Conservation (phyloP, 2,888 invertebrate species). For the Caenorhabditis afra region DNA sequence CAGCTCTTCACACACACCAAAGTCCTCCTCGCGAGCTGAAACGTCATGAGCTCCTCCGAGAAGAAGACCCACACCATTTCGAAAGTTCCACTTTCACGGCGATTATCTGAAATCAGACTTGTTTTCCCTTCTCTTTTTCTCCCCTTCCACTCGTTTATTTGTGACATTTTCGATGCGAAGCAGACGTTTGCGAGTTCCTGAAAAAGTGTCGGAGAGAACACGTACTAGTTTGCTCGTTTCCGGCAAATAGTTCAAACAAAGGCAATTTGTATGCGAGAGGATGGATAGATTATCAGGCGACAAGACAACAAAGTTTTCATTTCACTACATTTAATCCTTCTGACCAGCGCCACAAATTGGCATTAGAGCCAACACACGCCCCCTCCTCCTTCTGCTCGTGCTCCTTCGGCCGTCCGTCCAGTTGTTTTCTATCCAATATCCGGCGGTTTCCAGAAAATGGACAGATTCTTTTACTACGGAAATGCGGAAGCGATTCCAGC, state of each 20-base stretch:
- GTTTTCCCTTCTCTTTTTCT: too few relatives aligned
- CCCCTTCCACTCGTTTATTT: too few relatives aligned
- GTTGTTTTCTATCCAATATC: background rate
- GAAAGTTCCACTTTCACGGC: too few relatives aligned
- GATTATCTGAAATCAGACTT: too few relatives aligned
- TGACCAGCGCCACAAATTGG: background rate
- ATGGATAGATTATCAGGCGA: background rate
- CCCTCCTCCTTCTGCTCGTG: background rate
- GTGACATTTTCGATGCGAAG: too few relatives aligned
- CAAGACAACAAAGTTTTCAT: background rate
- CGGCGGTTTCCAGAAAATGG: constrained; percentile 16
- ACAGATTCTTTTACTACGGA: constrained; percentile 39
- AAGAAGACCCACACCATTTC: too few relatives aligned
- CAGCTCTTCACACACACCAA: too few relatives aligned
- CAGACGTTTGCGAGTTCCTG: too few relatives aligned
- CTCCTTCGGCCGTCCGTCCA: background rate
- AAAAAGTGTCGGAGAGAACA: too few relatives aligned
- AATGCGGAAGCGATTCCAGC: constrained; percentile 36
- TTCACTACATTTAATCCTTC: background rate
- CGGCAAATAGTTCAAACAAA: background rate
- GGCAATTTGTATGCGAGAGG: background rate
- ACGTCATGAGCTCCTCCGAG: too few relatives aligned
- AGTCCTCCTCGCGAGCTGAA: too few relatives aligned
- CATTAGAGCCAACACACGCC: background rate
- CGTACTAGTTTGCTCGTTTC: too few relatives aligned